Conservation (phyloP, 2,797 vertebrate species). For the Acomys russatus region DNA sequence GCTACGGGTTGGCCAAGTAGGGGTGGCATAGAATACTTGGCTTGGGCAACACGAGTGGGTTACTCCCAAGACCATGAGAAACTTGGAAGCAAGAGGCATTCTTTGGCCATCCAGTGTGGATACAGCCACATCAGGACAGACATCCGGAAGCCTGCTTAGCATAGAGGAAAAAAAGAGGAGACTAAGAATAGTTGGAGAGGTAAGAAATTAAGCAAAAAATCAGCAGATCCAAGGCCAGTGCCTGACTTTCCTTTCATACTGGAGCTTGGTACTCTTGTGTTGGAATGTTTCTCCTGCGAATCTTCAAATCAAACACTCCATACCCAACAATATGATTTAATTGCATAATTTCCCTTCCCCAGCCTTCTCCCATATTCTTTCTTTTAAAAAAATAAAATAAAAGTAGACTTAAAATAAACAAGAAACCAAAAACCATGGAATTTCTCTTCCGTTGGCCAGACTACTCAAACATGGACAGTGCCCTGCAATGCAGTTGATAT, state of each 20-base stretch:
- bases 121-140: background rate
- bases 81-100: background rate
- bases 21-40: background rate
- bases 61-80: background rate
- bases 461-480: background rate
- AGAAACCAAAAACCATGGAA: background rate
- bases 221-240: background rate
- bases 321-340: background rate
- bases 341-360: background rate
- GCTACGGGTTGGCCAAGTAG: background rate
- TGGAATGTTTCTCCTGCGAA: background rate
- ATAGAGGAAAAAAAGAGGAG: background rate
- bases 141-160: background rate
- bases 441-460: background rate
- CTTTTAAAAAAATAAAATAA: background rate
- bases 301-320: background rate
- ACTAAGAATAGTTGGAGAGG: background rate
- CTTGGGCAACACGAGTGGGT: background rate
- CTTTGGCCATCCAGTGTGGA: background rate
- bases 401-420: background rate
- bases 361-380: background rate
- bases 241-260: background rate
- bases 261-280: background rate
- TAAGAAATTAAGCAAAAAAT: constrained; percentile 17
- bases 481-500: background rate